Conservation (phyloP, 2,113 vertebrate species). For the Podocnemis expansa region DNA sequence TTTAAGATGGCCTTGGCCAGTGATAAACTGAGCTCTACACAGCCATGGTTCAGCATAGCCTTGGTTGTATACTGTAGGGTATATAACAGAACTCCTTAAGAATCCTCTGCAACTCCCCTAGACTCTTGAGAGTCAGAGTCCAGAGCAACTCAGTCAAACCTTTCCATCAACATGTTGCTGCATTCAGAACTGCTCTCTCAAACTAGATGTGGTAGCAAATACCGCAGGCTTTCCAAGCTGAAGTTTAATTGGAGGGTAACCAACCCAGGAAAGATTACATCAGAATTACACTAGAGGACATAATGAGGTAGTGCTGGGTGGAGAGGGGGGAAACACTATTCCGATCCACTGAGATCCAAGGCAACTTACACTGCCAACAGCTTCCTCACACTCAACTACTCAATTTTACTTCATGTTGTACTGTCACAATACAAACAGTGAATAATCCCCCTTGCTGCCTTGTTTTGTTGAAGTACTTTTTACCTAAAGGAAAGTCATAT, state of each 20-base stretch:
- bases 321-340: neutral
- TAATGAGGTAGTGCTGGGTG: accelerated
- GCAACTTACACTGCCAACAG: accelerated
- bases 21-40: accelerated
- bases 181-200: neutral
- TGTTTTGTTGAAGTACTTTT: neutral
- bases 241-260: neutral
- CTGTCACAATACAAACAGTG: accelerated
- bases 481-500: neutral
- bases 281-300: neutral
- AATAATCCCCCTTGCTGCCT: neutral
- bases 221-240: neutral
- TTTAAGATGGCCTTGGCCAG: neutral
- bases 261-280: neutral
- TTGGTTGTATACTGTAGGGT: neutral
- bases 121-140: slow-evolving; percentile 35
- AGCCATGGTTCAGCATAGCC: accelerated
- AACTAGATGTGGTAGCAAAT: neutral
- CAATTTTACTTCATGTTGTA: accelerated
- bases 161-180: neutral
- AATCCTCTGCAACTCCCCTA: neutral
- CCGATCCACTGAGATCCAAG: neutral
- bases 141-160: neutral
- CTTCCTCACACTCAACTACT: neutral
- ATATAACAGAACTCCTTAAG: neutral